Evolutionary conservation across 2,113 vertebrate genomes (phyloP).

Genomic region (Synodontis membranacea): DNA sequence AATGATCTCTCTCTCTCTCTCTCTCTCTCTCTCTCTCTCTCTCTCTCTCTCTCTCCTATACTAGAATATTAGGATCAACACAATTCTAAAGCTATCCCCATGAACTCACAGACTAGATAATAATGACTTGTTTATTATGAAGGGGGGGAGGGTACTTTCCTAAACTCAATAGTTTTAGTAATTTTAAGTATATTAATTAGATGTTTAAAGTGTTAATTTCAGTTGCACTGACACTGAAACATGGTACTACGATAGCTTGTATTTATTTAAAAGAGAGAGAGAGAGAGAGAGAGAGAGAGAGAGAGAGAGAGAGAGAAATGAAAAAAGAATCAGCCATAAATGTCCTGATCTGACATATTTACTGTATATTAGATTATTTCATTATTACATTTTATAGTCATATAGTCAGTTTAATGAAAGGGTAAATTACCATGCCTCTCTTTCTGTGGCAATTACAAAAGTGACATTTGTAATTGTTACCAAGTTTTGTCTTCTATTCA

Average conservation of each 20-base stretch:
- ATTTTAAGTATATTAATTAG: neutral
- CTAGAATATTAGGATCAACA: slow-evolving; percentile 49
- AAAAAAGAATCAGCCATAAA: no score
- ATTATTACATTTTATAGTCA: neutral
- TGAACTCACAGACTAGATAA: slow-evolving; percentile 29
- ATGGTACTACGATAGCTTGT: neutral
- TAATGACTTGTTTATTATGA: no score
- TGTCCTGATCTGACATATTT: neutral
- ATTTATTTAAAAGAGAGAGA: neutral
- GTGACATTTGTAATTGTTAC: neutral
- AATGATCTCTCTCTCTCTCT: no score
- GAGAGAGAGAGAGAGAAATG: no score
- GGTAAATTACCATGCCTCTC: neutral
- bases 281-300: no score
- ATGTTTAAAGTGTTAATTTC: neutral
- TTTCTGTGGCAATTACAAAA: neutral
- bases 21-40: no score
- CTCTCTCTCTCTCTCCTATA: no score
- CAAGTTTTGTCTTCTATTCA: neutral
- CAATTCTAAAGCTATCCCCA: slow-evolving; percentile 27
- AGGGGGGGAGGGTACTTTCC: no score
- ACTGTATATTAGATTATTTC: neutral
- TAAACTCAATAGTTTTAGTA: neutral
- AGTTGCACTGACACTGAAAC: neutral
- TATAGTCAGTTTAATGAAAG: neutral